Percentiles rank a stretch among this genome's conserved stretches.
These are phyloP conservation scores for Sturmia bella DNA, from an alignment of 2,888 invertebrate species.

Conservation along the genomic window DNA sequence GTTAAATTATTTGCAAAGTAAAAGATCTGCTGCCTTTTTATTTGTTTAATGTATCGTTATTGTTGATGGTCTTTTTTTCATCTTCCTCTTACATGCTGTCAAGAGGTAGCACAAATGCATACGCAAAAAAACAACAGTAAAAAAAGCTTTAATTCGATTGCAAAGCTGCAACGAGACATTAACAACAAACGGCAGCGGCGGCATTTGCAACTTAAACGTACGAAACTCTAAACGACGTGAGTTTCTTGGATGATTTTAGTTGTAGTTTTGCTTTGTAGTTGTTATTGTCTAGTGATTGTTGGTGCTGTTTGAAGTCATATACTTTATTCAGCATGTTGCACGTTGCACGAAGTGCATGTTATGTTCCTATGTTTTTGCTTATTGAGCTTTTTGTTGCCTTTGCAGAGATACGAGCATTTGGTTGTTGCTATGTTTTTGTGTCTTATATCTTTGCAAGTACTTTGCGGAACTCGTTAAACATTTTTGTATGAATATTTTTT, in stretches of 20 bases:
- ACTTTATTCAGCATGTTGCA: slow-evolving; percentile 72
- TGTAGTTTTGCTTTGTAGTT: slow-evolving; percentile 20
- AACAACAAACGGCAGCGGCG: slow-evolving; percentile 75
- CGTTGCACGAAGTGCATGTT: slow-evolving; percentile 80
- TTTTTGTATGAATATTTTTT: slow-evolving; percentile 75
- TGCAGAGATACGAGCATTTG: slow-evolving; percentile 48
- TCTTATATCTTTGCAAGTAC: slow-evolving; percentile 76
- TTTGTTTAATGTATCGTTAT: slow-evolving; percentile 38
- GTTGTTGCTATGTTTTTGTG: slow-evolving; percentile 44
- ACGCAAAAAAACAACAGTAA: slow-evolving; percentile 51
- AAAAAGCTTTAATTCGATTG: slow-evolving; percentile 61
- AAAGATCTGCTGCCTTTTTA: slow-evolving; percentile 60
- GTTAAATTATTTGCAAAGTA: slow-evolving; percentile 44
- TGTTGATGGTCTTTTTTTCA: slow-evolving; percentile 38
- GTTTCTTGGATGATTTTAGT: slow-evolving; percentile 34
- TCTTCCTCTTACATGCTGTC: slow-evolving; percentile 33
- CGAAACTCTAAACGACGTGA: slow-evolving; percentile 43
- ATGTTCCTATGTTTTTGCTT: slow-evolving; percentile 72
- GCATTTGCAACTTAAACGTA: slow-evolving; percentile 58
- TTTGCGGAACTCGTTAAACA: slow-evolving; percentile 79
- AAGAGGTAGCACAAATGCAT: slow-evolving; percentile 60
- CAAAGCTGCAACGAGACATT: slow-evolving; percentile 67
- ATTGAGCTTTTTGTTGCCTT: slow-evolving; percentile 70
- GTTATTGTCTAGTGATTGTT: slow-evolving; percentile 37
- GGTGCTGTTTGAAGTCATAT: slow-evolving; percentile 66